Evolutionary conservation across 2,797 vertebrate genomes (phyloP), one percentile per base, ranked within the genome.

Genomic region (Microhierax caerulescens): DNA sequence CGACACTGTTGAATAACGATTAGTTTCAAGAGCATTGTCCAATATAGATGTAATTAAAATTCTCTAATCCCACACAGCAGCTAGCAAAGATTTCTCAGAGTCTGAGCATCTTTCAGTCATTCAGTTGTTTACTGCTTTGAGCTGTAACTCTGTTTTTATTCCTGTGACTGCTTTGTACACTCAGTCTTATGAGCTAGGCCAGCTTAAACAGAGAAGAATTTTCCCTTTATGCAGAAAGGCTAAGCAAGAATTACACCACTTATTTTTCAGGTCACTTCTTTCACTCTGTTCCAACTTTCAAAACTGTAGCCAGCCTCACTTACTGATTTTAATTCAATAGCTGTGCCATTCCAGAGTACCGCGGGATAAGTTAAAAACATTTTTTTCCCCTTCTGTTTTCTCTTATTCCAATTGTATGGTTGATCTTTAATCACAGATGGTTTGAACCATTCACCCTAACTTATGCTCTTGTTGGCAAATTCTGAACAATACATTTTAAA

Each of bases 21-120:
- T 87, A 77, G 63, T 89, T 56, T 89, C 56, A 73, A 69, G 25
- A 74, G 8, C 0, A 0, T 76, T 95, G 90, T 87, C 70, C 51
- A 80, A 51, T 74, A 82, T 4, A 76, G 45, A 56, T 36, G 19
- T 56, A 86, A 94, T 91, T 95, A 89, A 94, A 94, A 85, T 77
- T 79, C 30, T 80, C 25, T 88, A 92, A 96, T 80, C 60, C 48
- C 72, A 83, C 57, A 83, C 13, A 74, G 53, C 5, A 75, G 28
- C 39, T 74, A 91, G 28, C 8, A 94, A 53, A 68, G 36, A 36
- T 80, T 89, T 91, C 68, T 88, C 19, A 4, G 47, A 73, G 18
- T 54, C 11, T 81, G n/a, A 95, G 13, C 19, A 64, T 78, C 64
- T 84, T 80, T 73, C 45, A 51, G 27, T 51, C 36, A 68, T 79